Conservation (phyloP, 1,140 invertebrate species). For the Akabosia matsudoensis region DNA sequence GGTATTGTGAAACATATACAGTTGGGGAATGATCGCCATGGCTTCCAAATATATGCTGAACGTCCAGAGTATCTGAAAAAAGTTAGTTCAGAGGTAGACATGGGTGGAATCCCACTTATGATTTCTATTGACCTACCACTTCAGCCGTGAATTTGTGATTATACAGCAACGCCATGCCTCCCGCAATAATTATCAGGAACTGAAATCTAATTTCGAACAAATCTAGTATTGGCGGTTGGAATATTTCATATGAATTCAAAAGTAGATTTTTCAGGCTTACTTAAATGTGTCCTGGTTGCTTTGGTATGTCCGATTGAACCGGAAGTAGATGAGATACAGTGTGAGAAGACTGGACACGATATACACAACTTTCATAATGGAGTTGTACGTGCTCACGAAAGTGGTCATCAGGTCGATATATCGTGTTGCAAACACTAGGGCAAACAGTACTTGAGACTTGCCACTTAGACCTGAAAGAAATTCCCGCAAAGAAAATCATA, state of each 20-base stretch:
- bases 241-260: background rate
- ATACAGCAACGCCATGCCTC: no score
- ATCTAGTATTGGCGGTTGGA: background rate
- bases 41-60: constrained; percentile 68
- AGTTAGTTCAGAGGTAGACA: background rate
- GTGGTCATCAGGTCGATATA: constrained; percentile 65
- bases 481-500: constrained; percentile 54
- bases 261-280: background rate
- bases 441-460: constrained; percentile 64
- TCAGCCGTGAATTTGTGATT: background rate
- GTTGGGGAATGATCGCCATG: constrained; percentile 65
- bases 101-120: background rate
- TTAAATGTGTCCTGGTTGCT: constrained; percentile 61
- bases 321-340: constrained; percentile 62
- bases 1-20: constrained; percentile 66
- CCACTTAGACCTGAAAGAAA: no score
- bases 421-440: constrained; percentile 60
- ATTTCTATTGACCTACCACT: background rate
- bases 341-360: constrained; percentile 58
- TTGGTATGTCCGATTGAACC: constrained; percentile 63
- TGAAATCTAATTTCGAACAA: no score
- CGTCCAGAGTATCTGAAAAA: constrained; percentile 61
- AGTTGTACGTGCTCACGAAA: constrained; percentile 65
- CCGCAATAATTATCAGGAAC: no score
- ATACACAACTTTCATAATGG: constrained; percentile 64